Conservation (phyloP, 1,140 invertebrate species). For the Tetramorium alpestre region DNA sequence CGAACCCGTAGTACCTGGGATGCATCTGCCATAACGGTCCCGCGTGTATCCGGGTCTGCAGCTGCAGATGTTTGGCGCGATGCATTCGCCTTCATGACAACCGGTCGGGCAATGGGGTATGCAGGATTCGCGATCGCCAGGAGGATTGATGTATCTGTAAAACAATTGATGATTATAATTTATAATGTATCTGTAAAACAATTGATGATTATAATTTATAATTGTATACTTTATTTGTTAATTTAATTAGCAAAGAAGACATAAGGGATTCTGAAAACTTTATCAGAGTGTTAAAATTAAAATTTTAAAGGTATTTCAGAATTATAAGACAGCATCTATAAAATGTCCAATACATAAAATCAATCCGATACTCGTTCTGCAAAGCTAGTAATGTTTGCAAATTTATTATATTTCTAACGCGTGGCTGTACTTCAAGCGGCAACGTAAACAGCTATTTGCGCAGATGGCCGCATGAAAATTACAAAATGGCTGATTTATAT, state of each 20-base stretch:
- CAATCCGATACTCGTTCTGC: neutral
- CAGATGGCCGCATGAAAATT: neutral
- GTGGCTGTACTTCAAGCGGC: neutral
- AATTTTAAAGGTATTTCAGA: neutral
- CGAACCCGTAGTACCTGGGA: constrained; percentile 58
- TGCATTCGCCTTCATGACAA: constrained; percentile 48
- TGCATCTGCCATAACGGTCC: constrained; percentile 48
- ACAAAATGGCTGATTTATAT: neutral
- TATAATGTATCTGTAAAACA: constrained; percentile 70
- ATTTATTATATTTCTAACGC: neutral
- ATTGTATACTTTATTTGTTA: neutral
- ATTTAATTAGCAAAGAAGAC: neutral
- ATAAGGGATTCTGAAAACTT: neutral
- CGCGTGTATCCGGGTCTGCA: constrained; percentile 44
- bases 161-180: neutral
- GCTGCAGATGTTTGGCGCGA: constrained; percentile 1
- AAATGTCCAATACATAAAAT: neutral
- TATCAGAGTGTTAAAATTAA: neutral
- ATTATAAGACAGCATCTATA: neutral
- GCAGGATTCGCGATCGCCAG: constrained; percentile 75
- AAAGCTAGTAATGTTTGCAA: neutral
- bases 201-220: neutral
- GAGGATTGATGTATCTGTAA: constrained; percentile 77
- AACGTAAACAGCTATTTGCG: neutral
- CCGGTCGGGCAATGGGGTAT: constrained; percentile 67